A percentile compares a stretch with the other conserved stretches of the same genome.
These are phyloP conservation scores for Eucera pruinosa DNA, from an alignment of 2,888 invertebrate species.

Conservation along the genomic window DNA sequence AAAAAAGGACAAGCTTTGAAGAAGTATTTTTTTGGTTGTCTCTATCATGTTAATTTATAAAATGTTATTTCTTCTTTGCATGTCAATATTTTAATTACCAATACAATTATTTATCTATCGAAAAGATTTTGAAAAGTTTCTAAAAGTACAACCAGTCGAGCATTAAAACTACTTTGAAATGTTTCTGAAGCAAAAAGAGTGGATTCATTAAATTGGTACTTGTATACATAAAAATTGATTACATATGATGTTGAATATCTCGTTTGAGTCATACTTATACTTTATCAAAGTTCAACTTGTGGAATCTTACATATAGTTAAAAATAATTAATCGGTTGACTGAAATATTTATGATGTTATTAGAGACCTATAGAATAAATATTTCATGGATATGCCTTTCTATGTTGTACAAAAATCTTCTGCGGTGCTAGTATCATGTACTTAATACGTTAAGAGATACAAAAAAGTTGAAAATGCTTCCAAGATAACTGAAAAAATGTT, in stretches of 20 bases:
- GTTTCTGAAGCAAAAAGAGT: slow-evolving; percentile 51
- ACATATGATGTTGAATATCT: slow-evolving; percentile 9
- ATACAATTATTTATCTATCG: slow-evolving; percentile 6
- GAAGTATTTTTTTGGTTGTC: slow-evolving; percentile 49
- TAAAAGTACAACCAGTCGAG: slow-evolving; percentile 36
- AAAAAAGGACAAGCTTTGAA: slow-evolving; percentile 39
- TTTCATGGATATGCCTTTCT: slow-evolving; percentile 68
- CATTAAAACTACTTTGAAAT: slow-evolving; percentile 48
- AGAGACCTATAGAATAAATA: slow-evolving; percentile 44
- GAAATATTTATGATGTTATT: slow-evolving; percentile 56
- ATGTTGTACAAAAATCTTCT: slow-evolving; percentile 75
- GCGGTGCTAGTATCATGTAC: slow-evolving; percentile 82
- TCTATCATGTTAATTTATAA: slow-evolving; percentile 19
- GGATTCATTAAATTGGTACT: slow-evolving; percentile 34
- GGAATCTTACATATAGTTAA: slow-evolving; percentile 29
- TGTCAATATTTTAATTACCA: neutral
- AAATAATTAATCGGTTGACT: slow-evolving; percentile 47
- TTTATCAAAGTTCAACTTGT: slow-evolving; percentile 38
- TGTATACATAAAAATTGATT: slow-evolving; percentile 21
- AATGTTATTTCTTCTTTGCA: neutral
- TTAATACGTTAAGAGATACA: slow-evolving; percentile 74
- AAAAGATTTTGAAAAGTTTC: slow-evolving; percentile 6
- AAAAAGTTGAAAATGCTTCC: slow-evolving; percentile 79
- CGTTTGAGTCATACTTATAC: slow-evolving; percentile 31
- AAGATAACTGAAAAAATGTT: slow-evolving; percentile 72